Evolutionary conservation across 2,113 vertebrate genomes (phyloP).

Genomic region (Chaenogobius annularis): DNA sequence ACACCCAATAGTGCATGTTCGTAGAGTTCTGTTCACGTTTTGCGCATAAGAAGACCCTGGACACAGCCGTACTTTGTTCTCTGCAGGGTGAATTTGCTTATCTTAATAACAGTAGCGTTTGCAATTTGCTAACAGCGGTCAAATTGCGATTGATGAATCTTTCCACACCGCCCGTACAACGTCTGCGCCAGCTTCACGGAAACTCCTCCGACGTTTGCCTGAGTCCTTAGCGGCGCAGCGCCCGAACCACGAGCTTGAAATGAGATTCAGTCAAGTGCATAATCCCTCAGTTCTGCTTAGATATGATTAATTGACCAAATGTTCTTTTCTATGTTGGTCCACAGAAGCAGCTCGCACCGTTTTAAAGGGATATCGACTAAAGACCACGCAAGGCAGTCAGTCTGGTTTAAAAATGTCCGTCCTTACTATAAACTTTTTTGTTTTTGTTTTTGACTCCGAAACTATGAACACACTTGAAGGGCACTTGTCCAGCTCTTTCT

Average conservation of each 20-base stretch:
- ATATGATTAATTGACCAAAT: conserved; percentile 75
- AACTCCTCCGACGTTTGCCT: conserved; percentile 61
- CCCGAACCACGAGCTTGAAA: conserved; percentile 70
- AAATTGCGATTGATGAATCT: background rate
- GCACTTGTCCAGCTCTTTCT: no score
- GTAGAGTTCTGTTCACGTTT: background rate
- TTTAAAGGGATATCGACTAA: conserved; percentile 3
- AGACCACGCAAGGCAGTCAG: background rate
- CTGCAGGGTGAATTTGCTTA: background rate
- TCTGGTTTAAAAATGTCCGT: background rate
- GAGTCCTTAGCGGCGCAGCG: conserved; percentile 50
- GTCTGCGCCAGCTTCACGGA: conserved; percentile 43
- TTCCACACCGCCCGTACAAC: background rate
- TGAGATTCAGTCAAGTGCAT: conserved; percentile 73
- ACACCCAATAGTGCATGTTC: no score
- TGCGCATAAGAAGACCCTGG: background rate
- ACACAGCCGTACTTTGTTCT: background rate
- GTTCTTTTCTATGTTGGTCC: conserved; percentile 50
- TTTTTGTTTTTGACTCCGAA: background rate
- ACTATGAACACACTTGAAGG: background rate
- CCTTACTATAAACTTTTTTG: background rate
- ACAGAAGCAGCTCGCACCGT: conserved; percentile 31
- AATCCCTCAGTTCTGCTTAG: conserved; percentile 72
- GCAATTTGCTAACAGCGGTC: background rate
- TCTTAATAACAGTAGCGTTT: background rate